phyloP scores from a whole-genome alignment of 2,888 invertebrate species.

The Eristalis pertinax region DNA sequence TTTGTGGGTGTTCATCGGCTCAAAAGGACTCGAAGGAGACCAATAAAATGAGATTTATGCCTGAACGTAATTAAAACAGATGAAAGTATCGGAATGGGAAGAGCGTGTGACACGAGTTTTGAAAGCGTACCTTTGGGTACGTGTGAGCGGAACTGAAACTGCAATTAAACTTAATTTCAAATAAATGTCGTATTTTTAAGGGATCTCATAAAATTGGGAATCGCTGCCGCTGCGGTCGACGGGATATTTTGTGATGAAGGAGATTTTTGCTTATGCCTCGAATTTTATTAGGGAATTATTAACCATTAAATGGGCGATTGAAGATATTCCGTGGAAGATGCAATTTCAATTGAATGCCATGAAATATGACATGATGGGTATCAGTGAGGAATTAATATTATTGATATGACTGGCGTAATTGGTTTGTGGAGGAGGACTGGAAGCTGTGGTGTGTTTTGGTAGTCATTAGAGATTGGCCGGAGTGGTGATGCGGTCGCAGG shows the following conservation, averaged over 20 bases:
- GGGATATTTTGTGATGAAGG: constrained; percentile 11
- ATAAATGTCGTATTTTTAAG: constrained; percentile 76
- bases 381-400: neutral
- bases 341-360: constrained; percentile 47
- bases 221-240: constrained; percentile 39
- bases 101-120: constrained; percentile 24
- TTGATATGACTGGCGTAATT: neutral
- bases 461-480: neutral
- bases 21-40: constrained; percentile 58
- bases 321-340: constrained; percentile 37
- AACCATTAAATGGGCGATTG: constrained; percentile 8
- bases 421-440: neutral
- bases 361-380: constrained; percentile 2
- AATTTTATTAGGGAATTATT: neutral
- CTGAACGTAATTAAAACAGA: constrained; percentile 55
- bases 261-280: neutral
- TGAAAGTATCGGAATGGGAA: constrained; percentile 28
- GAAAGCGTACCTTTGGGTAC: neutral
- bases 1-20: constrained; percentile 3
- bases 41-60: constrained; percentile 68
- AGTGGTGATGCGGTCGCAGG: no score
- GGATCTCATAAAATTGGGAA: constrained; percentile 41
- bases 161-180: constrained; percentile 80
- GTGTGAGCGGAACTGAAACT: constrained; percentile 40
- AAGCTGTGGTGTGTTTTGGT: neutral